phyloP scores from a whole-genome alignment of 2,888 invertebrate species.

The Pelosia muscerda region DNA sequence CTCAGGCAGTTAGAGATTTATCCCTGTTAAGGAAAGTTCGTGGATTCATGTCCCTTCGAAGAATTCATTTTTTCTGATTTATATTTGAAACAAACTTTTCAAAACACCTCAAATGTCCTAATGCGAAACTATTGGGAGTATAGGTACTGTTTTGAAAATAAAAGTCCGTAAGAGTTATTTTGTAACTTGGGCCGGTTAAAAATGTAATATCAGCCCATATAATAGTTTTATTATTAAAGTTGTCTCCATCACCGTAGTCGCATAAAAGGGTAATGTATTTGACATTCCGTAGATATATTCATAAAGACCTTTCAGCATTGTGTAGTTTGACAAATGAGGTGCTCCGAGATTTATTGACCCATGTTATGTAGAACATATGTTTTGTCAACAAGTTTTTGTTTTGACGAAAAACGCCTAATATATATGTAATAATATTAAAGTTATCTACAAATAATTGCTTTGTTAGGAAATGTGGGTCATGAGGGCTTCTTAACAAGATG shows the following conservation, averaged over 20 bases:
- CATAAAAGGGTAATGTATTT: conserved; percentile 13
- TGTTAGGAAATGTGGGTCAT: not conserved
- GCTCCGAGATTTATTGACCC: conserved; percentile 22
- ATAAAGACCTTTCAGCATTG: conserved; percentile 20
- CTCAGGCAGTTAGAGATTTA: too few relatives aligned
- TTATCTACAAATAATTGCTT: not conserved
- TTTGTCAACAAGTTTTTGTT: conserved; percentile 19
- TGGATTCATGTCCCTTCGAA: too few relatives aligned
- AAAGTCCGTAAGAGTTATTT: not conserved
- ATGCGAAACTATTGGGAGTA: too few relatives aligned
- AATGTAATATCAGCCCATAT: not conserved
- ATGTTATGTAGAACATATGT: conserved; percentile 12
- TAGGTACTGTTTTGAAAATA: too few relatives aligned
- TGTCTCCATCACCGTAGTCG: not conserved
- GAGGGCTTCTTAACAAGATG: not conserved
- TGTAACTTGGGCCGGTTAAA: not conserved
- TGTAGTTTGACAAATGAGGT: conserved; percentile 25
- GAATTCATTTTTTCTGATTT: too few relatives aligned
- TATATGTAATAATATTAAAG: conserved; percentile 3
- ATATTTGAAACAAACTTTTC: too few relatives aligned
- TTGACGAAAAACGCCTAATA: conserved; percentile 12
- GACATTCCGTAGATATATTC: conserved; percentile 15
- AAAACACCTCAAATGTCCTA: too few relatives aligned
- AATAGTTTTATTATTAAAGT: not conserved
- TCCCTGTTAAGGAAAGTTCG: too few relatives aligned